Evolutionary conservation across 2,888 invertebrate genomes (phyloP).

Genomic region (Oligia fasciuncula): DNA sequence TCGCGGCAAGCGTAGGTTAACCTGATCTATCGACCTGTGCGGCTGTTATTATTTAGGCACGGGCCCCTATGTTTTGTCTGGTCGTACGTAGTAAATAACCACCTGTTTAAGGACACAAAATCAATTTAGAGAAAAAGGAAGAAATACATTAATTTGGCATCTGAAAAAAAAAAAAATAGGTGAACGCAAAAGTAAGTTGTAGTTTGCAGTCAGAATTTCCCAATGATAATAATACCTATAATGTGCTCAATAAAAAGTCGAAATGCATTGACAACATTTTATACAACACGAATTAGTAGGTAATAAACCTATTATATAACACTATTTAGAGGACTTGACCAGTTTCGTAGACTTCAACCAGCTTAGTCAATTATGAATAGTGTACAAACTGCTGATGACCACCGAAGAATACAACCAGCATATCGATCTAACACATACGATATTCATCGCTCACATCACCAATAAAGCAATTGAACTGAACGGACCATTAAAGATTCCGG

Average conservation of each 20-base stretch:
- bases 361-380: neutral
- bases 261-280: neutral
- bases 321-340: no score
- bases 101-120: neutral
- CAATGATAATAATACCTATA: neutral
- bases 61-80: neutral
- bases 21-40: no score
- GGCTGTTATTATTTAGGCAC: no score
- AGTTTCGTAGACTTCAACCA: conserved; percentile 2
- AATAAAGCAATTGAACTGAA: conserved; percentile 56
- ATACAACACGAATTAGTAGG: neutral
- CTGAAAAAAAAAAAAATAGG: neutral
- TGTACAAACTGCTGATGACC: neutral
- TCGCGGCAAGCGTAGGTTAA: no score
- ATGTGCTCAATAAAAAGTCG: neutral
- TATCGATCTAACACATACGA: conserved; percentile 11
- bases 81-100: neutral
- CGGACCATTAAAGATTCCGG: conserved; percentile 55
- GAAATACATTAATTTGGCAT: neutral
- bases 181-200: neutral
- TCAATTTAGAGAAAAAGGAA: neutral
- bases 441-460: conserved; percentile 25
- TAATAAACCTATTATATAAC: no score
- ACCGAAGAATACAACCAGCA: conserved; percentile 8
- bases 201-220: neutral